Evolutionary conservation across 64 coral and sea anemone genomes (phyloP), one percentile per base, ranked within the genome.

Genomic region (Stichodactyla mertensii): DNA sequence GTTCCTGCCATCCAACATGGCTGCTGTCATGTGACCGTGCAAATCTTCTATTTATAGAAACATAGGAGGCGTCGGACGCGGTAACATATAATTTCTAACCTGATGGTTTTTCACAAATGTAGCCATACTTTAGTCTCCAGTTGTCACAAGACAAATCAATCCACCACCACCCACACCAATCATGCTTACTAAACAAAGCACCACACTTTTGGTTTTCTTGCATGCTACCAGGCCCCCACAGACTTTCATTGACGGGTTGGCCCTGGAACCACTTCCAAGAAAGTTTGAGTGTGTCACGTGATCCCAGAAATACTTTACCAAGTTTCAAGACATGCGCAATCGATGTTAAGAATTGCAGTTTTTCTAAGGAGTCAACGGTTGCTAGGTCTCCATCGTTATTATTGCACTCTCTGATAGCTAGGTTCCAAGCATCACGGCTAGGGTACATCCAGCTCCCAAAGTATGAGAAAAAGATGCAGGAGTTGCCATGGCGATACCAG

Each of bases 401-500:
- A 31, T 27, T 74, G 69, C 69, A 74, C 10, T 10, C 27, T 9
- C 4, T 74, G 1, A 23, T 31, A 14, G 69, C 24, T 10, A 8
- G 6, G 4, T 10, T 27, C 69, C 69, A 74, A 8, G 69, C 69
- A 12, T 74, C 24, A 26, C 24, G 2, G 14, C 14, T 15, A 15
- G 56, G 14, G 24, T 27, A 14, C 24, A 4, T 1, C 18, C 14
- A 20, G 19, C n/a, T 23, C 12, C 12, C 12, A 27, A 74, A 0
- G 24, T 18, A 26, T 74, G 69, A 74, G 4, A 74, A 74, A 20
- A 26, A 5, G 10, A 26, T 36, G 10, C 69, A 74, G 11, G 69
- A 74, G 69, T 74, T 74, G 11, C 10, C 69, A 74, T 74, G 69
- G 69, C 69, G 69, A 74, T 31, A 31, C 69, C 69, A 74, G 69